Base-by-base conservation (phyloP, 2,113 vertebrate genomes). In the Lucifuga dentata region DNA sequence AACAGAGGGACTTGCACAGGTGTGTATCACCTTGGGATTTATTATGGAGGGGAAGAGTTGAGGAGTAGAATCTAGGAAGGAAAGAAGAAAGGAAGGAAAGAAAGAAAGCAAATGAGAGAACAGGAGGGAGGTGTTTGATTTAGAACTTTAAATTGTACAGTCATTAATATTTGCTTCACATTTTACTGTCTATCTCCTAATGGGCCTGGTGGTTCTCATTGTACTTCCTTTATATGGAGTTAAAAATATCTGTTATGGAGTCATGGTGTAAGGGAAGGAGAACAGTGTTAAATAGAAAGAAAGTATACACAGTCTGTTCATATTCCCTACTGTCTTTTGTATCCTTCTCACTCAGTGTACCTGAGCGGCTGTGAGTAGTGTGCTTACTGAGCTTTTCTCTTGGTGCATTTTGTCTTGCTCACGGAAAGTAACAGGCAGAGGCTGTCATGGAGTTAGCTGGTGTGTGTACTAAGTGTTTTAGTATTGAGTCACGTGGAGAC, bases 1-100 rank as follows among this genome's bases (percentile, higher is more conserved):
- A 64, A 36, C n/a, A n/a, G n/a, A n/a, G n/a, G 38, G 21, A 36
- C 74, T 66, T 32, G 43, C 48, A 5, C 74, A 85, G 80, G 83
- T 83, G 84, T 6, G 67, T 85, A 81, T 32, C 35, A 7, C 38
- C 24, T 53, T 41, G 5, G 21, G 46, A 35, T 38, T 64, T 1
- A 5, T 11, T 61, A 55, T 50, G 41, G 62, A 65, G 48, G 41
- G 43, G 20, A 43, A 40, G 56, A 55, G 11, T 60, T 63, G 8
- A 5, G 32, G 60, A 55, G 33, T 8, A 35, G 33, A 8, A 35
- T 8, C 6, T 11, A n/a, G 38, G 12, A 29, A 5, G 19, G 17
- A 26, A n/a, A 29, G 12, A 29, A 5, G 19, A 15, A 26, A 38
- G 55, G 26, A 21, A 2, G 16, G 46, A 8, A 41, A 12, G 12